These are phyloP conservation scores for Xestobium rufovillosum DNA, from an alignment of 2,888 invertebrate species.

Conservation along the genomic window DNA sequence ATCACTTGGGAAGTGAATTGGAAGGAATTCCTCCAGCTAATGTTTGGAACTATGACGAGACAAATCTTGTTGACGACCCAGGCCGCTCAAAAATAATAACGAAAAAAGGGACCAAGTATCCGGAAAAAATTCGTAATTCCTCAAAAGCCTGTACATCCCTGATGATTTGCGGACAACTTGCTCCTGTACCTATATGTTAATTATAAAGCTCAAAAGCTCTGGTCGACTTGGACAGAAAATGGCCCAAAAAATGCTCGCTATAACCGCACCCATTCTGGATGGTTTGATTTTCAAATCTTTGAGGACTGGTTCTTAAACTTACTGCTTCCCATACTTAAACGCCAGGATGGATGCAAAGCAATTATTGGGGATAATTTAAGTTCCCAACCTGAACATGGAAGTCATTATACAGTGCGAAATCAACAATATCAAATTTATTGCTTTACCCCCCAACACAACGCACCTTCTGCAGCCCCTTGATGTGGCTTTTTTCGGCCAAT, in stretches of 20 bases:
- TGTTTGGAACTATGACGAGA: conserved; percentile 32
- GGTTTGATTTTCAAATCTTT: conserved; percentile 22
- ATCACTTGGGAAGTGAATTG: conserved; percentile 12
- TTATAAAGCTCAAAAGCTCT: conserved; percentile 30
- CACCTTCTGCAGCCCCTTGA: too few species aligned
- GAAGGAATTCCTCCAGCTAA: conserved; percentile 20
- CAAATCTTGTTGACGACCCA: conserved; percentile 22
- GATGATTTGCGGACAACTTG: conserved; percentile 28
- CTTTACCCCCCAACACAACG: too few species aligned
- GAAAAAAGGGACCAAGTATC: conserved; percentile 24
- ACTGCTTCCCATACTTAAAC: too few species aligned
- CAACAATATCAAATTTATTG: too few species aligned
- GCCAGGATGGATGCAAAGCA: too few species aligned
- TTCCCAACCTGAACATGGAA: too few species aligned
- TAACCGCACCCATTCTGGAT: conserved; percentile 26
- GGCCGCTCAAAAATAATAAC: too few species aligned
- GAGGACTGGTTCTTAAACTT: too few species aligned
- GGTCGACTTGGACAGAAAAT: conserved; percentile 30
- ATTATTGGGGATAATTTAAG: too few species aligned
- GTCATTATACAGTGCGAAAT: too few species aligned
- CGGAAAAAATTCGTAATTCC: conserved; percentile 26
- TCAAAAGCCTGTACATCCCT: conserved; percentile 27
- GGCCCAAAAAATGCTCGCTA: conserved; percentile 30
- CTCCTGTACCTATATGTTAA: conserved; percentile 29
- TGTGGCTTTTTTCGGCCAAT: too few species aligned